These are phyloP conservation scores for Megaceryle maxima DNA, from an alignment of 2,113 vertebrate genomes.

Conservation along the genomic window DNA sequence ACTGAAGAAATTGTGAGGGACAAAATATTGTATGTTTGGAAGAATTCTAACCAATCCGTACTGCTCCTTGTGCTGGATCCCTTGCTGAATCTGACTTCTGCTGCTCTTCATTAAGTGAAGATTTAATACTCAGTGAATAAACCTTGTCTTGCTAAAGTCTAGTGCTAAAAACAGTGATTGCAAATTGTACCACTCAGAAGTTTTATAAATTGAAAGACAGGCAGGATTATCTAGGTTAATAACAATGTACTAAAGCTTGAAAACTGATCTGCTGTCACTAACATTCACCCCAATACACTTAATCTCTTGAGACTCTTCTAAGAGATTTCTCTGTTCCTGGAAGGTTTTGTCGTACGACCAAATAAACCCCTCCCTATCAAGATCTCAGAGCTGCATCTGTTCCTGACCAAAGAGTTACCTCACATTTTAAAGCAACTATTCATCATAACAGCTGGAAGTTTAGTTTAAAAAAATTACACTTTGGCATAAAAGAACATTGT, in stretches of 20 bases:
- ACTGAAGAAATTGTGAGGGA: background rate
- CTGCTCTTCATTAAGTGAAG: background rate
- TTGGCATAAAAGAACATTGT: background rate
- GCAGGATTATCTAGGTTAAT: background rate
- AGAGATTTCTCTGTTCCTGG: background rate
- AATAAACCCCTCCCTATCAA: background rate
- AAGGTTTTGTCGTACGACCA: background rate
- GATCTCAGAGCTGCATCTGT: background rate
- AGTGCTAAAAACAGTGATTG: background rate
- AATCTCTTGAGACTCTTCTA: background rate
- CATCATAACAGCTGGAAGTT: background rate
- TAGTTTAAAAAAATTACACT: background rate
- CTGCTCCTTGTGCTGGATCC: background rate
- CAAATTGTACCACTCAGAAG: background rate
- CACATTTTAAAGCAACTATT: background rate
- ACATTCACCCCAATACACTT: background rate
- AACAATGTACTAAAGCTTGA: background rate
- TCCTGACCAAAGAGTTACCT: background rate
- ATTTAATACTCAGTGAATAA: background rate
- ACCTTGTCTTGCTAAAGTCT: background rate
- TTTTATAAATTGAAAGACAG: background rate
- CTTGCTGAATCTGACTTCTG: background rate
- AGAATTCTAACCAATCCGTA: background rate
- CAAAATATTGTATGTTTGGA: background rate
- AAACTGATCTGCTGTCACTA: background rate